Percentiles rank a stretch among this genome's conserved stretches.
phyloP scores from a whole-genome alignment of 2,113 vertebrate genomes.

The Calidris pugnax region DNA sequence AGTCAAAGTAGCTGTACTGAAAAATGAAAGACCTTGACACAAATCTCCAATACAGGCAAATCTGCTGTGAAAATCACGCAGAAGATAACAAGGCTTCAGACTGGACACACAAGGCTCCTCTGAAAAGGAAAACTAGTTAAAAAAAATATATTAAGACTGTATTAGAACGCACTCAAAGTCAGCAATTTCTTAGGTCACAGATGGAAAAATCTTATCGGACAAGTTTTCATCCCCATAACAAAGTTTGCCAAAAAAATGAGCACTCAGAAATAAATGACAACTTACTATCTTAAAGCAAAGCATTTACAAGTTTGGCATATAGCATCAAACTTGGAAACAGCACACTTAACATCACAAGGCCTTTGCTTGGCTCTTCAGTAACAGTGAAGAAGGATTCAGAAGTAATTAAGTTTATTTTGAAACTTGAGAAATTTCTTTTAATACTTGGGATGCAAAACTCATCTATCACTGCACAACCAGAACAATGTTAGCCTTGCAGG shows the following conservation, averaged over 20 bases:
- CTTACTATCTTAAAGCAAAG: not conserved
- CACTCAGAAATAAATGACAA: not conserved
- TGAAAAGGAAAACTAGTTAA: not conserved
- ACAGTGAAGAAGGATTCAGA: not conserved
- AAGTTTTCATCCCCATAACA: not conserved
- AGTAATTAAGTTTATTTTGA: not conserved
- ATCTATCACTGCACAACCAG: not conserved
- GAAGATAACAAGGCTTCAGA: not conserved
- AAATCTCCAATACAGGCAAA: not conserved
- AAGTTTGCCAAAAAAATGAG: not conserved
- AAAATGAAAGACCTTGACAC: not conserved
- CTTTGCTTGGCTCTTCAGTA: not conserved
- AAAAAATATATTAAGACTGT: not conserved
- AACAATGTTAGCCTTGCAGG: rapidly evolving
- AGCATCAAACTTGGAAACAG: not conserved
- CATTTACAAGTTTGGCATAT: not conserved
- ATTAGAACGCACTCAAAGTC: not conserved
- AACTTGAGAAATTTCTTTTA: not conserved
- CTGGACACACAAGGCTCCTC: not conserved
- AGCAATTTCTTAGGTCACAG: not conserved
- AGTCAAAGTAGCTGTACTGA: not conserved
- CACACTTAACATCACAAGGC: not conserved
- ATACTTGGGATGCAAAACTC: not conserved
- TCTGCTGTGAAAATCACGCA: not conserved
- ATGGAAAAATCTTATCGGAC: not conserved